Evolutionary conservation across 1,140 invertebrate species (phyloP).

Genomic region (Planococcus citri): DNA sequence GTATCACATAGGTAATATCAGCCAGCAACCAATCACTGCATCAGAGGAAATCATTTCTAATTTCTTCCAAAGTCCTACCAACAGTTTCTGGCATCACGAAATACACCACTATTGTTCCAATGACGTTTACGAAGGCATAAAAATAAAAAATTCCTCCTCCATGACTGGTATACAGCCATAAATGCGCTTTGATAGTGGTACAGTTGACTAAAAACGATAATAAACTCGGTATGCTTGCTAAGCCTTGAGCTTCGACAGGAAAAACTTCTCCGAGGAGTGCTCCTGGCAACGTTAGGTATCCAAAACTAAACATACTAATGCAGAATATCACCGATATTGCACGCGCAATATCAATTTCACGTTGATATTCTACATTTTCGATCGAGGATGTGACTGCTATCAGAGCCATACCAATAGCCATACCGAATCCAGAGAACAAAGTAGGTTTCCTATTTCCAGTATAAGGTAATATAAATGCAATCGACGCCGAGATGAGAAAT

Average conservation of each 20-base stretch:
- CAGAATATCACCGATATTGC: conserved; percentile 35
- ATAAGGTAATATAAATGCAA: conserved; percentile 40
- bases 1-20: too few species aligned
- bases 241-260: conserved; percentile 36
- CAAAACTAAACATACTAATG: conserved; percentile 33
- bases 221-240: conserved; percentile 48
- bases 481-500: conserved; percentile 39
- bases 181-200: conserved; percentile 56
- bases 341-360: conserved; percentile 38
- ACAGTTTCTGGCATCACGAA: conserved; percentile 65
- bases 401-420: conserved; percentile 40
- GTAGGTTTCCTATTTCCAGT: conserved; percentile 39
- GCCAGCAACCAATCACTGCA: too few species aligned
- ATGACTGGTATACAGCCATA: conserved; percentile 40
- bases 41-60: conserved; percentile 32
- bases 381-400: conserved; percentile 31
- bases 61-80: conserved; percentile 57
- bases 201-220: conserved; percentile 58
- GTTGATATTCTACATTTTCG: conserved; percentile 26
- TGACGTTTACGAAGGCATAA: conserved; percentile 49
- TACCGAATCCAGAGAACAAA: conserved; percentile 40
- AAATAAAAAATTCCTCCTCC: conserved; percentile 50
- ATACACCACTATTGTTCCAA: conserved; percentile 53
- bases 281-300: conserved; percentile 49
- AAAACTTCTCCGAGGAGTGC: conserved; percentile 41